Base-by-base conservation (phyloP, 2,888 invertebrate species). In the Coelogynopora nodosa region DNA sequence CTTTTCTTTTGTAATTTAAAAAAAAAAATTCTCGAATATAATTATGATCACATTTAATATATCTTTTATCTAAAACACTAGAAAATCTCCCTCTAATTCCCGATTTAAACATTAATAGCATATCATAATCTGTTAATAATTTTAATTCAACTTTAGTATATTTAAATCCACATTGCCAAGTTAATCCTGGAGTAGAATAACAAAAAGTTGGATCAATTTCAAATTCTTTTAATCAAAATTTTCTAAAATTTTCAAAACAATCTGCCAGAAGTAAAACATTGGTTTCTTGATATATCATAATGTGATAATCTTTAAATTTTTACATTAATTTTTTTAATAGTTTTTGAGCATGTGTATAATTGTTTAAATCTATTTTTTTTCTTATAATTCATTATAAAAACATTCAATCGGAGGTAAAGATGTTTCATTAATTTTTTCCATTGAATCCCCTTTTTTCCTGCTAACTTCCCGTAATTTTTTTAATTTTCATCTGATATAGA, bases 101-200 rank as follows among this genome's bases (percentile, higher is more conserved):
- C 74, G 83, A 86, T 84, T 87, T 87, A 49, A 88, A 31, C 31
- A 88, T 67, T 31, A 67, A 67, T n/a, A 86, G 81, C 87, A 87
- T 88, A 85, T 88, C 85, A 82, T 82, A 0, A 80, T 88, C 88
- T 0, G 85, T 85, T 84, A 88, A 67, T 31, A 88, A 84, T 88
- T 88, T 88, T 84, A 88, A 84, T 31, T 87, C 67, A 74, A 88
- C 84, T 0, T 84, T 67, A 13, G 87, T 88, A 85, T 67, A 86
- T 87, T 88, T 88, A 67, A 88, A 88, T 0, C 86, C 87, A 31
- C 84, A 30, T 86, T 87, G 86, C 87, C 88, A 88, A 30, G 88
- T 84, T 87, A 88, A 87, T 0, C 88, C 87, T 0, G 88, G 87
- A 82, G 13, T 2, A 74, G 31, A 30, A 84, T 84, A 84, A 84